These are phyloP conservation scores for Eurytoma californica DNA, from an alignment of 2,888 invertebrate species.

Conservation along the genomic window DNA sequence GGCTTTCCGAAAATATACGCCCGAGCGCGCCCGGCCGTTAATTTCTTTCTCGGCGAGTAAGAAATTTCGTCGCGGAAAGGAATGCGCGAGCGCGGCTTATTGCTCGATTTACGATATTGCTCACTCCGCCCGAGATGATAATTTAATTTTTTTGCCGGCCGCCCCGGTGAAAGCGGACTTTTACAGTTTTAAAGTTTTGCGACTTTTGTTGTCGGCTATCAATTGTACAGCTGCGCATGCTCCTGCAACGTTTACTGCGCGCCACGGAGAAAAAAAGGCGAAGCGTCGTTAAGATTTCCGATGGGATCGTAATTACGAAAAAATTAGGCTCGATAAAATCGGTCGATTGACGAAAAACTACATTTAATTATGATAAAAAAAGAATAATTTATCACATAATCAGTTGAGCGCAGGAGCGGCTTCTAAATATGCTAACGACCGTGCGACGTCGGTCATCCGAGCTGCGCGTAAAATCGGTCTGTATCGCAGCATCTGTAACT, in stretches of 20 bases:
- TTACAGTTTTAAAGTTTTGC: conserved; percentile 7
- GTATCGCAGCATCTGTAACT: conserved; percentile 13
- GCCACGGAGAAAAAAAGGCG: no score
- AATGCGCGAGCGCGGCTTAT: conserved; percentile 20
- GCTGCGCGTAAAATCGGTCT: conserved; percentile 28
- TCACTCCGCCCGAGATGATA: conserved; percentile 23
- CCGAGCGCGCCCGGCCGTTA: neutral
- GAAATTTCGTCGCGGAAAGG: conserved; percentile 23
- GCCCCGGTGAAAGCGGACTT: conserved; percentile 27
- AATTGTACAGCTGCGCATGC: no score
- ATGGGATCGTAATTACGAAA: no score
- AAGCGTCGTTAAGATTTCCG: no score
- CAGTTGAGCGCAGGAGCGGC: no score
- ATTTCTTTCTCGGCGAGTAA: conserved; percentile 33
- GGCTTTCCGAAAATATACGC: conserved; percentile 49
- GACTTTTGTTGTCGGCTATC: neutral
- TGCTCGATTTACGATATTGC: conserved; percentile 27
- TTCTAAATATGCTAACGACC: conserved; percentile 8
- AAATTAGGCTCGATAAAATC: no score
- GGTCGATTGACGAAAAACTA: no score
- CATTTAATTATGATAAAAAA: no score
- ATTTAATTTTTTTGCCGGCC: conserved; percentile 28
- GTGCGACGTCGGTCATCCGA: conserved; percentile 21
- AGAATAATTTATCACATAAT: no score
- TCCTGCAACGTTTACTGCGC: no score